Evolutionary conservation across 2,113 vertebrate species (phyloP), one percentile per base, ranked within the genome.

Genomic region (Platycercus adscitus): DNA sequence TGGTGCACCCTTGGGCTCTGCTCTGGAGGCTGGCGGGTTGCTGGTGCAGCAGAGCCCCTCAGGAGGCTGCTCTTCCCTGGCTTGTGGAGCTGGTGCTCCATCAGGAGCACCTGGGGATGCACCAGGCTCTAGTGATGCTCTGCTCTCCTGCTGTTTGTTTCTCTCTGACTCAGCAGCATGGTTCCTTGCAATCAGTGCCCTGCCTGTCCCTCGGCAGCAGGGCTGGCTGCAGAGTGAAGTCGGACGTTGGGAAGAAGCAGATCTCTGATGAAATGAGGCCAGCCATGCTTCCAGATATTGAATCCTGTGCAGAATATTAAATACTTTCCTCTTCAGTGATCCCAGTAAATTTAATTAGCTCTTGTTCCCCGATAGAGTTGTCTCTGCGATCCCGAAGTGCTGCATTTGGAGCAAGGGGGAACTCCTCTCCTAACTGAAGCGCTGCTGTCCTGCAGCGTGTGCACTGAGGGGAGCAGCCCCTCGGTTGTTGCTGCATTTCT

Each of bases 331-430:
- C 98, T 97, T 98, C 97, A 97, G 3, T 88, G 98, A 98, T 98
- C 97, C 98, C 88, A 88, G 97, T 97, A 97, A 97, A 97, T 98
- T 98, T 98, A 99, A 99, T 99, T 98, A 98, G 98, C 91, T 97
- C 98, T 87, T 95, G 96, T 94, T 98, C 96, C 96, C 97, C 21
- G 26, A 93, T 91, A 96, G 98, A 98, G 98, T 91, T 98, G 97
- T 98, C 91, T 88, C 95, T 91, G 87, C 29, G 16, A 56, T 95
- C 90, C 91, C 53, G 91, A 89, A 96, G 93, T 6, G 88, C 60
- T 53, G 90, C 26, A 10, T 89, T 97, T 12, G 50, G 80, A 82
- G 91, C 65, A 89, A 46, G 86, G 88, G 96, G 94, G 94, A 81
- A 3, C 65, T 79, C 31, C 19, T 73, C 80, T 70, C 60, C 9